Percentiles rank a stretch among this genome's conserved stretches.
Evolutionary conservation across 2,888 invertebrate genomes (phyloP).

Genomic region (Tetragonisca angustula): DNA sequence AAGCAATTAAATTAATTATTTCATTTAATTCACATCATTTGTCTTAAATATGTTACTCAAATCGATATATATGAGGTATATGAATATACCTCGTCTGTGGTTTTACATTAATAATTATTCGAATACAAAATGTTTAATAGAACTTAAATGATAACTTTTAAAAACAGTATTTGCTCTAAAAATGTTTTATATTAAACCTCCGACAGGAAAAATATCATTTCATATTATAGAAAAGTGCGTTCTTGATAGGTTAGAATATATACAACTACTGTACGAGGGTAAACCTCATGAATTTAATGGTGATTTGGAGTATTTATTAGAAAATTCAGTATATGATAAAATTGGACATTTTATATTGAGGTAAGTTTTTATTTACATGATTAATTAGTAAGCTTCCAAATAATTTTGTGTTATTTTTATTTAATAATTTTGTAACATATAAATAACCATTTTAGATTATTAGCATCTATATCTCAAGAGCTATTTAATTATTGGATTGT

Average conservation of each 20-base stretch:
- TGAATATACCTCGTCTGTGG: no score
- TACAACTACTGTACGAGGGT: constrained; percentile 82
- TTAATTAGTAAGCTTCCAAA: not conserved
- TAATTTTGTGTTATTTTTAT: not conserved
- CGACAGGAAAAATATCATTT: constrained; percentile 85
- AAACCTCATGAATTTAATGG: constrained; percentile 82
- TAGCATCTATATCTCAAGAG: constrained; percentile 75
- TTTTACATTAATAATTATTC: not conserved
- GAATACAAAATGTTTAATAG: not conserved
- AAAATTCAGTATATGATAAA: constrained; percentile 86
- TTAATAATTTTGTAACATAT: not conserved
- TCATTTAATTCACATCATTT: no score
- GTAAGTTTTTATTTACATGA: constrained; percentile 72
- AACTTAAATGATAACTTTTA: not conserved
- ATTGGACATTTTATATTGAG: constrained; percentile 87
- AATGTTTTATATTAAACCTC: constrained; percentile 86
- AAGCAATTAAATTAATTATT: no score
- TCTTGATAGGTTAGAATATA: constrained; percentile 85
- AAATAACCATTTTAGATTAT: constrained; percentile 70
- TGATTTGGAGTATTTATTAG: constrained; percentile 85
- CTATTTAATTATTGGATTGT: constrained; percentile 75
- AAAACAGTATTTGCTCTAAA: constrained; percentile 49
- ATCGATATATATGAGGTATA: no score
- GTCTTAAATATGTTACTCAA: no score
- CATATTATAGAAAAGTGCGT: constrained; percentile 86